Base-by-base conservation (phyloP, 2,113 vertebrate genomes). In the Chaenogobius annularis region DNA sequence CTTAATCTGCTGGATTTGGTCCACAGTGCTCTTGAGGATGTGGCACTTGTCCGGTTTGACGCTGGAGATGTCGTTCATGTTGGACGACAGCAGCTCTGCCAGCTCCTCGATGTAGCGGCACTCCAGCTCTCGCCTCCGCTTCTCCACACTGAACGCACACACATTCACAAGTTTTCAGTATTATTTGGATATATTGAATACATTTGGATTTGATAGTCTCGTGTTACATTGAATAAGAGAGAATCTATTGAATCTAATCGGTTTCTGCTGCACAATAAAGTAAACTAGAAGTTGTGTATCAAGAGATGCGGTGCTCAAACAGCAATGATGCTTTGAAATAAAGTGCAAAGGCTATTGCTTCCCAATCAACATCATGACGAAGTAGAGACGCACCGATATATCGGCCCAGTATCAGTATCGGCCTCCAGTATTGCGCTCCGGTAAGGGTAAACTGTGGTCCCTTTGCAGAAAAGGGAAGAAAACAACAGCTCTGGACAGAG, bases 1-100 rank as follows among this genome's bases (percentile, higher is more conserved):
- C 83, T 96, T 97, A 92, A 98, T 95, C 90, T 96, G 93, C 93
- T 98, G 97, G 92, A 98, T 97, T 92, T 98, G 96, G 85, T 96
- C 95, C 69, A 98, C 95, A 0, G 96, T 97, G 85, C 95, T 97
- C 76, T 95, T 96, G 17, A 98, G 93, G 87, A 98, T 96, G 91
- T 95, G 96, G 93, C 96, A 96, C 94, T 97, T 97, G 92, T 98
- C 97, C 0, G 97, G 96, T 80, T 98, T 98, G 85, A 95, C 93
- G 7, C 94, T 94, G 92, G 96, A 94, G 15, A 98, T 96, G 89
- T 97, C 95, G 20, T 93, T 93, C 73, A 98, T 96, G 93, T 98
- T 97, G 75, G 95, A 95, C 0, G 97, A 97, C 54, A 98, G 85
- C 85, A 98, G 92, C 85, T 98, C 97, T 0, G 96, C 97, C 90